Evolutionary conservation across 2,888 invertebrate genomes (phyloP).

Genomic region (Amaurobius ferox): DNA sequence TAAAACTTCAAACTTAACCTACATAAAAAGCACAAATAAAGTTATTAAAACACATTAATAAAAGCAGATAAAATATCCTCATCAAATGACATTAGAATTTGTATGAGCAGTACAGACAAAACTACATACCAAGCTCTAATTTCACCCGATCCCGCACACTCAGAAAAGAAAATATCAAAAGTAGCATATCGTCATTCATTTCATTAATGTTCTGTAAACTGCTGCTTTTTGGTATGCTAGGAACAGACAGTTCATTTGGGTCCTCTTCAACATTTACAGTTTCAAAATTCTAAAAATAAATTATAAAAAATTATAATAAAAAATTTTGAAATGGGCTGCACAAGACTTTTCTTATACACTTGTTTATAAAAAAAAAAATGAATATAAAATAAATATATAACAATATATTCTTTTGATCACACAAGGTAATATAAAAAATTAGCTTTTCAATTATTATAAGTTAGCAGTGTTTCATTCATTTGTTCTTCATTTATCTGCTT

Average conservation of each 20-base stretch:
- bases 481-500: too few species aligned
- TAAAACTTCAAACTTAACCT: too few species aligned
- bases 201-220: constrained; percentile 70
- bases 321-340: not conserved
- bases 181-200: constrained; percentile 70
- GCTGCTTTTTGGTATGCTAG: constrained; percentile 23
- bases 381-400: not conserved
- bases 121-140: constrained; percentile 64
- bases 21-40: too few species aligned
- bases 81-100: too few species aligned
- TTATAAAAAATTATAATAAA: not conserved
- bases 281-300: constrained; percentile 28
- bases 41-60: too few species aligned
- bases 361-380: too few species aligned
- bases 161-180: constrained; percentile 66
- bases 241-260: not conserved
- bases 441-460: too few species aligned
- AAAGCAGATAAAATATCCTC: too few species aligned
- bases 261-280: constrained; percentile 44
- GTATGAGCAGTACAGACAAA: too few species aligned
- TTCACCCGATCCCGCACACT: constrained; percentile 56
- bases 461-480: too few species aligned
- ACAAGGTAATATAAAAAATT: too few species aligned
- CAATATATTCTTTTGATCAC: too few species aligned
- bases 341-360: not conserved